Percentiles rank a stretch among this genome's conserved stretches.
phyloP scores from a whole-genome alignment of 2,113 vertebrate genomes.

The Trogon surrucura region DNA sequence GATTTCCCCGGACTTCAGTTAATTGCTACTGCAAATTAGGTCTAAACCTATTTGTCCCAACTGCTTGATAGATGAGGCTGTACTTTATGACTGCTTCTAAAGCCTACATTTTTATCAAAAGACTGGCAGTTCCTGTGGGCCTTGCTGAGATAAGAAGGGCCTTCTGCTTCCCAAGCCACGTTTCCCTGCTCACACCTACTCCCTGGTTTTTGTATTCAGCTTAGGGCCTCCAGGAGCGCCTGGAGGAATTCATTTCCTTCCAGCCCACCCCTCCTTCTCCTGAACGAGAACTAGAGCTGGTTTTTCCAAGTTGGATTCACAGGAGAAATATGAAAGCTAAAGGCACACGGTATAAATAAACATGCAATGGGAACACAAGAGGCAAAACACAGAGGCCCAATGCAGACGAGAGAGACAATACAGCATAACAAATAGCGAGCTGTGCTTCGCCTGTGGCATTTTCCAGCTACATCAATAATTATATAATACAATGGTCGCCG shows the following conservation, averaged over 20 bases:
- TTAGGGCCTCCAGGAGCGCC: conserved; percentile 23
- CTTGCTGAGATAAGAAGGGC: background rate
- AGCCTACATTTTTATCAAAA: conserved; percentile 29
- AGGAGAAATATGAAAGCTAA: conserved; percentile 82
- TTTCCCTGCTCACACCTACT: background rate
- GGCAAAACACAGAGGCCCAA: conserved; percentile 64
- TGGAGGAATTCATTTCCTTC: conserved; percentile 70
- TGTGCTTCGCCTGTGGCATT: conserved; percentile 75
- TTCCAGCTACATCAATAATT: conserved; percentile 82
- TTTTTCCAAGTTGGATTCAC: conserved; percentile 75
- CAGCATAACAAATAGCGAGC: conserved; percentile 81
- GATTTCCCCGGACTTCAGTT: background rate
- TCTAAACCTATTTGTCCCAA: conserved; percentile 31
- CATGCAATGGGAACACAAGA: conserved; percentile 79
- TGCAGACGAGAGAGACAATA: conserved; percentile 74
- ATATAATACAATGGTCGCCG: conserved; percentile 74
- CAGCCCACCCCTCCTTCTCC: conserved; percentile 45
- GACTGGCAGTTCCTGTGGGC: conserved; percentile 36
- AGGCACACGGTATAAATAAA: conserved; percentile 80
- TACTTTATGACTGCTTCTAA: background rate
- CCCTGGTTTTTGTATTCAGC: conserved; percentile 61
- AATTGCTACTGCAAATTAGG: conserved; percentile 42
- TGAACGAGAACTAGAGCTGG: conserved; percentile 47
- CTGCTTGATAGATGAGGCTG: background rate
- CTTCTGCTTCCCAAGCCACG: conserved; percentile 13